Evolutionary conservation across 1,140 invertebrate genomes (phyloP), one percentile per base, ranked within the genome.

Genomic region (Aphaenogaster rudis): DNA sequence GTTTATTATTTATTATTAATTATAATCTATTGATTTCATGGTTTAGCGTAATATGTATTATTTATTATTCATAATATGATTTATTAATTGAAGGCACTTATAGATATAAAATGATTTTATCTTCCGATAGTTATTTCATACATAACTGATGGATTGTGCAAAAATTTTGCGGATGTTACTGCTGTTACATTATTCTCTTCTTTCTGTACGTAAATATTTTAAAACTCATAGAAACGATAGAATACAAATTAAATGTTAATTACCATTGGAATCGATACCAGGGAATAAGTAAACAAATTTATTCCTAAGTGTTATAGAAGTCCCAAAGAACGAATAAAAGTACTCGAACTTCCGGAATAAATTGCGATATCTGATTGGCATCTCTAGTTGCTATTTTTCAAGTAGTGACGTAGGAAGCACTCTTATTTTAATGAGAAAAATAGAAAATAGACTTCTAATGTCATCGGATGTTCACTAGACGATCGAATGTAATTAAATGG

Each of bases 401-500:
- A 76, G 9, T 39, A 85, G 39, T 28, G 39, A 76, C 15, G n/a
- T 15, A 42, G 3, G n/a, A 52, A 33, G 48, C 13, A 39, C 15
- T 81, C 64, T 80, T 71, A 54, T 57, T 28, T 69, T 57, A 72
- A 39, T 48, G n/a, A 36, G 15, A 15, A 52, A 76, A 71, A 78
- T 54, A 64, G 79, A 61, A 3, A 64, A 28, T 42, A n/a, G 86
- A 88, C 11, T 71, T 78, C 66, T 45, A 63, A 86, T 42, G 57
- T 64, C 63, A 77, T 36, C 45, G 15, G 17, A 64, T 59, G 15
- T 21, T 72, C 36, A 11, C 15, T 59, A 21, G 33, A 50, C 57
- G 72, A 67, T 52, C 42, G 72, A 84, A 89, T 61, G 78, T 69
- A 90, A 90, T 90, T 90, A 89, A 63, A 72, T 52, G 72, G 28